phyloP scores from a whole-genome alignment of 1,140 invertebrate species.

The Nomia melanderi region DNA sequence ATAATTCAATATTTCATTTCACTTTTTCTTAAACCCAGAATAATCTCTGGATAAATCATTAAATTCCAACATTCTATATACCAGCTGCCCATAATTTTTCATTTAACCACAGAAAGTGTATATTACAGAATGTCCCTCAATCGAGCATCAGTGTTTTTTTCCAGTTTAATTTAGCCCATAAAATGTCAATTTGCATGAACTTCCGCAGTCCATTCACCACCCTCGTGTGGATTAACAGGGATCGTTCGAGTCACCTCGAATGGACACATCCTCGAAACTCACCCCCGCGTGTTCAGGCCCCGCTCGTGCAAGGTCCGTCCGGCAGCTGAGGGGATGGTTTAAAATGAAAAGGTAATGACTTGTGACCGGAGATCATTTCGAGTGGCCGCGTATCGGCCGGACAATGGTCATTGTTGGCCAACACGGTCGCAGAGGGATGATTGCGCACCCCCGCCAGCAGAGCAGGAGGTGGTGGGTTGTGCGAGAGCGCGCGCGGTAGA shows the following conservation, averaged over 20 bases:
- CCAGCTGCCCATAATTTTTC: no score
- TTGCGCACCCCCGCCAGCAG: slow-evolving; percentile 39
- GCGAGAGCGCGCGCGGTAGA: neutral
- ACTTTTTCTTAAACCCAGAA: no score
- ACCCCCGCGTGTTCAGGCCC: neutral
- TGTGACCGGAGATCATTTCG: slow-evolving; percentile 78
- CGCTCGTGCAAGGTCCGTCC: neutral
- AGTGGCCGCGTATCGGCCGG: slow-evolving; percentile 68
- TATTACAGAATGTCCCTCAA: no score
- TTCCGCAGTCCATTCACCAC: no score
- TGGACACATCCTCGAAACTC: neutral
- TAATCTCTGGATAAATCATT: no score
- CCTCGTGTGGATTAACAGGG: neutral
- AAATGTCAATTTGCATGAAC: no score
- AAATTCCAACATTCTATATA: no score
- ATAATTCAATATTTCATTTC: no score
- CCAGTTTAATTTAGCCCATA: no score
- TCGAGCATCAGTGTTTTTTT: no score
- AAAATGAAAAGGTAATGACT: slow-evolving; percentile 79
- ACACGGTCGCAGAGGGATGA: slow-evolving; percentile 75
- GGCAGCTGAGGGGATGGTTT: slow-evolving; percentile 59
- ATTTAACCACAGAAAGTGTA: no score
- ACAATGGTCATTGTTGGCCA: slow-evolving; percentile 77
- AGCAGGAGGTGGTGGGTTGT: neutral
- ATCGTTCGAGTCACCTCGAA: neutral